These are phyloP conservation scores for Calliscelio sp. DNA, from an alignment of 2,888 invertebrate species.

Conservation along the genomic window DNA sequence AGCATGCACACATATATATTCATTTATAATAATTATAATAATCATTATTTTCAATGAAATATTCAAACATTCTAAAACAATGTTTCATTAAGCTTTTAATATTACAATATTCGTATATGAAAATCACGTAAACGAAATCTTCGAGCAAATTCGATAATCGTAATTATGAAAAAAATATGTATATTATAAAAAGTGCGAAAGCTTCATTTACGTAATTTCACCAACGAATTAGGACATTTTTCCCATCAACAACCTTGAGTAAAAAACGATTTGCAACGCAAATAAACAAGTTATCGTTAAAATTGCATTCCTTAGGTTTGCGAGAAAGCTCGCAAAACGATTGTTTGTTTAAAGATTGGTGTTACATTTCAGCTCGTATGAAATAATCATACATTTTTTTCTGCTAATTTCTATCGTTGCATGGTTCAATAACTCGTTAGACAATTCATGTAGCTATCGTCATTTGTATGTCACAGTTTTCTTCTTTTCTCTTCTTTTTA, in stretches of 20 bases:
- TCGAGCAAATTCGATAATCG: background rate
- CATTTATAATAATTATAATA: background rate
- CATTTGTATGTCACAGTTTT: background rate
- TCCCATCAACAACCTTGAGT: slow-evolving; percentile 28
- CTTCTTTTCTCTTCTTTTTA: background rate
- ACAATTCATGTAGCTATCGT: slow-evolving; percentile 8
- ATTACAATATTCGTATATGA: slow-evolving; percentile 20
- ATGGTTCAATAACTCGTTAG: background rate
- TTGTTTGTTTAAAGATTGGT: slow-evolving; percentile 50
- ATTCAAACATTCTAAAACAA: slow-evolving; percentile 45
- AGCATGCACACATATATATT: background rate
- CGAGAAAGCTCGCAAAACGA: slow-evolving; percentile 28
- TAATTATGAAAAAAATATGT: background rate
- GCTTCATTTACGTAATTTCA: background rate
- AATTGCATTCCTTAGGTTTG: slow-evolving; percentile 24
- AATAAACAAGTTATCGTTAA: slow-evolving; percentile 7
- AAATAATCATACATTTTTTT: slow-evolving; percentile 26
- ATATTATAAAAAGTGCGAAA: slow-evolving; percentile 24
- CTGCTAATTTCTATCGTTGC: background rate
- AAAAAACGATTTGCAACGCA: slow-evolving; percentile 29
- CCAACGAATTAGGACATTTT: slow-evolving; percentile 30
- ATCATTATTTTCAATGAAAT: background rate
- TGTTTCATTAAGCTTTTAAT: slow-evolving; percentile 12
- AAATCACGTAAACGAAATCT: slow-evolving; percentile 11
- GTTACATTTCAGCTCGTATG: slow-evolving; percentile 37